Percentiles rank a stretch among this genome's conserved stretches.
Conservation (phyloP, 1,140 invertebrate species). For the Drosophila mayri region DNA sequence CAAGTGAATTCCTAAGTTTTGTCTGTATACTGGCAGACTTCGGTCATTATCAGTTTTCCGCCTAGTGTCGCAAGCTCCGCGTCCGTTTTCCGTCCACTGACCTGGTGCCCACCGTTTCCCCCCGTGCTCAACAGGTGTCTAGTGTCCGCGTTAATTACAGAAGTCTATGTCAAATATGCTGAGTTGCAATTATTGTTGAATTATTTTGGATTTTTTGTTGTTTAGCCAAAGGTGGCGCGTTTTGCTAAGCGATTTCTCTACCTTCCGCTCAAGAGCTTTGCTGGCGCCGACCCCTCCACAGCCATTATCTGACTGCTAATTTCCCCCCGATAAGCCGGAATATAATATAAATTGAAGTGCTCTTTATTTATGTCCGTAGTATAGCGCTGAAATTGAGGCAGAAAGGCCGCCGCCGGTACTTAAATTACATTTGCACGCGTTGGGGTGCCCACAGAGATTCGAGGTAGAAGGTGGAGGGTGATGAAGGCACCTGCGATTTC, state of each 20-base stretch:
- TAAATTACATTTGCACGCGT: conserved; percentile 40
- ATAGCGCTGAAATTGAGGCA: conserved; percentile 23
- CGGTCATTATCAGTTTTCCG: conserved; percentile 35
- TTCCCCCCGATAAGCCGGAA: conserved; percentile 46
- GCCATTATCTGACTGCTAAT: conserved; percentile 42
- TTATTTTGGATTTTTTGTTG: conserved; percentile 16
- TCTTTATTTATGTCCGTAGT: conserved; percentile 45
- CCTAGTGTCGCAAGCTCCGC: conserved; percentile 29
- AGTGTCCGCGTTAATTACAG: conserved; percentile 44
- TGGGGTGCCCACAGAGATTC: conserved; percentile 11
- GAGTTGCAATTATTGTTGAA: conserved; percentile 31
- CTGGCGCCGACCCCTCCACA: conserved; percentile 15
- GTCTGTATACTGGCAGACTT: conserved; percentile 5
- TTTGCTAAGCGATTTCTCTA: conserved; percentile 48
- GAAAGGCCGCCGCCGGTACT: conserved; percentile 39
- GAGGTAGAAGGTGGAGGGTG: neutral
- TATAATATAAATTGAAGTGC: conserved; percentile 54
- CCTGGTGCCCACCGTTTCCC: conserved; percentile 10
- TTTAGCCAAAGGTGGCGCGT: conserved; percentile 67
- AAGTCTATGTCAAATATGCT: conserved; percentile 44
- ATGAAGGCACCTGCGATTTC: conserved; percentile 22
- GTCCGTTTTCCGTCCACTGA: conserved; percentile 35
- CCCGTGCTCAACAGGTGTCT: conserved; percentile 36
- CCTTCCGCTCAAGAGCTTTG: conserved; percentile 45
- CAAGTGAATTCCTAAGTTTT: conserved; percentile 1